A percentile compares a stretch with the other conserved stretches of the same genome.
These are phyloP conservation scores for Trinorchestia longiramus DNA, from an alignment of 1,140 invertebrate genomes.

Conservation along the genomic window DNA sequence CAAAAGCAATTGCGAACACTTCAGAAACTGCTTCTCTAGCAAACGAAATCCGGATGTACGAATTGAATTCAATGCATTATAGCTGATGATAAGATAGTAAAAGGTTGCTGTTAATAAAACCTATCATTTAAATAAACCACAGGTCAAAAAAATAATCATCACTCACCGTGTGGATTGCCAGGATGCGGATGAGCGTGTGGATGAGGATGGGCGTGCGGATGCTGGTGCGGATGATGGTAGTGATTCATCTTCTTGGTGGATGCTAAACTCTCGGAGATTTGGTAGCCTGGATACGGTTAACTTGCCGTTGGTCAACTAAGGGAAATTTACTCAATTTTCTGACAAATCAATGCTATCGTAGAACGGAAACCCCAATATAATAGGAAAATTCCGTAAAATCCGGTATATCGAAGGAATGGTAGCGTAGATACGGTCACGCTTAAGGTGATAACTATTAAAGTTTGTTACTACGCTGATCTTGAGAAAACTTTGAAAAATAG, in stretches of 20 bases:
- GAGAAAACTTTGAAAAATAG: not conserved
- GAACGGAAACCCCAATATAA: not conserved
- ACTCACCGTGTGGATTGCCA: constrained; percentile 42
- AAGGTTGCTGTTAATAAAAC: too few species aligned
- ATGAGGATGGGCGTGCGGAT: constrained; percentile 42
- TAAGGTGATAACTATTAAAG: not conserved
- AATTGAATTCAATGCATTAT: too few species aligned
- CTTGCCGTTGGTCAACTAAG: not conserved
- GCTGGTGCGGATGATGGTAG: constrained; percentile 49
- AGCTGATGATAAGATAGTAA: too few species aligned
- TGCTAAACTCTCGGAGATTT: not conserved
- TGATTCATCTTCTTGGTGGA: constrained; percentile 31
- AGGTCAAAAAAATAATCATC: not conserved
- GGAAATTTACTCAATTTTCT: not conserved
- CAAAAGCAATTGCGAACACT: too few species aligned
- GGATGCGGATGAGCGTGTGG: constrained; percentile 47
- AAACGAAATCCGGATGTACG: too few species aligned
- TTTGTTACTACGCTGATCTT: not conserved
- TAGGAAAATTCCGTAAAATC: not conserved
- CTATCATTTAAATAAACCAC: not conserved
- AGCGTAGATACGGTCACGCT: not conserved
- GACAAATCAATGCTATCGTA: not conserved
- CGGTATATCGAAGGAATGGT: not conserved
- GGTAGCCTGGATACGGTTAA: not conserved
- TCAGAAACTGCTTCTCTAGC: too few species aligned